These are phyloP conservation scores for Netelia fuscicornis DNA, from an alignment of 2,888 invertebrate species.

Conservation along the genomic window DNA sequence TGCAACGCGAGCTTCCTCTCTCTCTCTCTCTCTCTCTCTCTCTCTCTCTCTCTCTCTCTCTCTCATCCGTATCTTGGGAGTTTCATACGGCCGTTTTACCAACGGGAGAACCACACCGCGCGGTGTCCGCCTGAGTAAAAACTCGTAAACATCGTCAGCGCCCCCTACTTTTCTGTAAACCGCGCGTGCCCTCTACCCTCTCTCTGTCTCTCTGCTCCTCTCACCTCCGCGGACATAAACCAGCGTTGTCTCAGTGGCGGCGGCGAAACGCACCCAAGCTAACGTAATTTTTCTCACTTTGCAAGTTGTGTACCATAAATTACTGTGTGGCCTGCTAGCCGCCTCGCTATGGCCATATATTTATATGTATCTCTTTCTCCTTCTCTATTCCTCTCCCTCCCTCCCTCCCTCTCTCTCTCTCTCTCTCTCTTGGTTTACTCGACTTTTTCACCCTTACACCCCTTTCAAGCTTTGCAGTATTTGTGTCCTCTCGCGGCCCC, in stretches of 20 bases:
- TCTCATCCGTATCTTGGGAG: neutral
- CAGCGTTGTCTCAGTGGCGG: constrained; percentile 77
- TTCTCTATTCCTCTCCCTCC: constrained; percentile 38
- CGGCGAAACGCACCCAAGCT: constrained; percentile 75
- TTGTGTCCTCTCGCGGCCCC: constrained; percentile 53
- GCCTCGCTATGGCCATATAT: constrained; percentile 25
- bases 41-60: neutral
- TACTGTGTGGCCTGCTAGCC: constrained; percentile 69
- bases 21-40: neutral
- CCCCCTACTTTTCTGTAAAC: constrained; percentile 55
- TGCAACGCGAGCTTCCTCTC: neutral
- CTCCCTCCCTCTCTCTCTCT: constrained; percentile 51
- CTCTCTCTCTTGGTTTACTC: constrained; percentile 54
- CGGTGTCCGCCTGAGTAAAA: constrained; percentile 68
- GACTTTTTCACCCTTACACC: constrained; percentile 63
- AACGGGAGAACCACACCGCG: neutral
- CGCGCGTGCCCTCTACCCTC: constrained; percentile 58
- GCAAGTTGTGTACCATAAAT: constrained; percentile 82
- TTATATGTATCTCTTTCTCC: constrained; percentile 45
- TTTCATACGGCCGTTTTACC: neutral
- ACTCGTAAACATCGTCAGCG: constrained; percentile 79
- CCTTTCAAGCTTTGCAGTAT: constrained; percentile 62
- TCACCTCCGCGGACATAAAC: constrained; percentile 73
- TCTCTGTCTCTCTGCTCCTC: neutral
- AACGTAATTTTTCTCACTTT: constrained; percentile 84